phyloP scores from a whole-genome alignment of 1,140 invertebrate species.

The Cherax destructor region DNA sequence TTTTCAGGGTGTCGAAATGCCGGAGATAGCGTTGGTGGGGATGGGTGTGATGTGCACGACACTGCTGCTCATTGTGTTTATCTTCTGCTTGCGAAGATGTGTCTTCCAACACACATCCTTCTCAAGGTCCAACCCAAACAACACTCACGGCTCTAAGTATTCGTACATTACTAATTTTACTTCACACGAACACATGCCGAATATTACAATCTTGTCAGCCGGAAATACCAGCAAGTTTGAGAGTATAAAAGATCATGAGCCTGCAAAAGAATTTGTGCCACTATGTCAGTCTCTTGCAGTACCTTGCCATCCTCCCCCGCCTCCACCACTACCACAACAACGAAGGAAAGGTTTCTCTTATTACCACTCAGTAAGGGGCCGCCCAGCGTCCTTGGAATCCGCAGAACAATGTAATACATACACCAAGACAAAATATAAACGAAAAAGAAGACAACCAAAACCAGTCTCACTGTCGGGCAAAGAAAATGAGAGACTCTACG shows the following conservation, averaged over 20 bases:
- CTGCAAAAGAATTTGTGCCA: neutral
- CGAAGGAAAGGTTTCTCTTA: neutral
- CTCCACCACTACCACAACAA: neutral
- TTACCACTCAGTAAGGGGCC: neutral
- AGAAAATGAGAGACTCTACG: no score
- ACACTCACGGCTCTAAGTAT: neutral
- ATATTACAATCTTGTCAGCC: neutral
- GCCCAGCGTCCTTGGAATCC: neutral
- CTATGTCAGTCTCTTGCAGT: neutral
- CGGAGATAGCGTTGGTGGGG: no score
- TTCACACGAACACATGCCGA: neutral
- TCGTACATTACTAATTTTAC: neutral
- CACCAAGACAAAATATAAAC: neutral
- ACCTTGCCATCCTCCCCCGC: neutral
- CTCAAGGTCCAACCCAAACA: neutral
- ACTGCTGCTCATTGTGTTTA: no score
- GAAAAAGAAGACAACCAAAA: neutral
- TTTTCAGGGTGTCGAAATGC: no score
- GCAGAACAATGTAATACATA: neutral
- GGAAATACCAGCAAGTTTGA: no score
- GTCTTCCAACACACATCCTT: neutral
- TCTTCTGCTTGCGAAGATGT: no score
- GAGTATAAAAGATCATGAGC: neutral
- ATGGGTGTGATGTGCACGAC: no score
- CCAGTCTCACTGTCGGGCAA: no score